Conservation (phyloP, 2,888 invertebrate genomes). For the Apocheima hispidaria region DNA sequence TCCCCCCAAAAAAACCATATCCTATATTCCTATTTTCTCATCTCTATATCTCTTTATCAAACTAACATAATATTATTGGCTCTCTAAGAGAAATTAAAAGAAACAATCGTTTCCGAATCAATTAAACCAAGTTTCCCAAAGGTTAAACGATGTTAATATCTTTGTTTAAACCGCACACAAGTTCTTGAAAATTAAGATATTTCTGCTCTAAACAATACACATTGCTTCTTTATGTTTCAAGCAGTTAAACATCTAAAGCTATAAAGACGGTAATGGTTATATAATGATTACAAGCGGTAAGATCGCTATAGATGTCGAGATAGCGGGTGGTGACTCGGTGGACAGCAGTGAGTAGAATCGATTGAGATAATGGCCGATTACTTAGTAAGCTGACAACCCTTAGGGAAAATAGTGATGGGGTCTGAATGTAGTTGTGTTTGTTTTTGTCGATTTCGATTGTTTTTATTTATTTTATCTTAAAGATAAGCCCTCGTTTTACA, state of each 20-base stretch:
- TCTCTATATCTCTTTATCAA: not conserved
- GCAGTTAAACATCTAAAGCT: not conserved
- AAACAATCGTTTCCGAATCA: conserved; percentile 36
- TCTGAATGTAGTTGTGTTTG: conserved; percentile 1
- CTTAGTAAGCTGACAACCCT: conserved; percentile 72
- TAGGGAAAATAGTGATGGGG: conserved; percentile 56
- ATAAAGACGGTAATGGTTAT: conserved; percentile 23
- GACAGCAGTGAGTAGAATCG: conserved; percentile 58
- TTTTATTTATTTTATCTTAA: not conserved
- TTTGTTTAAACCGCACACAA: conserved; percentile 29
- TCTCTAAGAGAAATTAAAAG: conserved; percentile 18
- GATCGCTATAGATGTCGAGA: conserved; percentile 20
- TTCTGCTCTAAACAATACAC: not conserved
- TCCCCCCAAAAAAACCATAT: too few species aligned
- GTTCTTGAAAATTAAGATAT: not conserved
- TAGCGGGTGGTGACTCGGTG: conserved; percentile 36
- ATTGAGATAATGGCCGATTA: conserved; percentile 76
- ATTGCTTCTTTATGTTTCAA: conserved; percentile 20
- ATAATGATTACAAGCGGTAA: not conserved
- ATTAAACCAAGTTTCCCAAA: conserved; percentile 39
- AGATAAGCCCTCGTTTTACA: not conserved
- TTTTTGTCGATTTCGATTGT: conserved; percentile 5
- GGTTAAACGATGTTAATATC: conserved; percentile 42
- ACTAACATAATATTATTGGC: not conserved
- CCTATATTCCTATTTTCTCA: too few species aligned